phyloP scores from a whole-genome alignment of 2,888 invertebrate genomes.

The Syrphus vitripennis region DNA sequence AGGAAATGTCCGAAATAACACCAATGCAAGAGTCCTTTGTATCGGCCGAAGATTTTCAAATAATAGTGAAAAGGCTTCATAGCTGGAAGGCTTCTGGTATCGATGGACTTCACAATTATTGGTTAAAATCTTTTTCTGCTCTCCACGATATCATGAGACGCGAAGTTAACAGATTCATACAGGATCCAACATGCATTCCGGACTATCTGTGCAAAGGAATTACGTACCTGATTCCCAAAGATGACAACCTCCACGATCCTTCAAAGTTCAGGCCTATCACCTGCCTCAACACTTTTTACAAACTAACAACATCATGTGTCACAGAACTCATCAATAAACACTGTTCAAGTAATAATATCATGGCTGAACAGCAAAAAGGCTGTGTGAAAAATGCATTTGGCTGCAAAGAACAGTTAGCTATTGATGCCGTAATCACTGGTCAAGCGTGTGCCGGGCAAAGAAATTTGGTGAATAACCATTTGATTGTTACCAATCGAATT shows the following conservation, averaged over 20 bases:
- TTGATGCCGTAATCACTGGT: no score
- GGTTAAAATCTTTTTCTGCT: neutral
- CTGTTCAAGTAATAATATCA: neutral
- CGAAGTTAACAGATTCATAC: neutral
- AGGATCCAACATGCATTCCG: neutral
- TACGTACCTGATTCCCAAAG: neutral
- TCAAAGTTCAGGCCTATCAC: neutral
- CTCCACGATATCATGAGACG: neutral
- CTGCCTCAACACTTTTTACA: neutral
- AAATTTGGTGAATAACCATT: no score
- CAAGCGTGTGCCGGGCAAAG: no score
- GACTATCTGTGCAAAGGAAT: neutral
- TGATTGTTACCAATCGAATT: no score
- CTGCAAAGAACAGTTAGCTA: no score
- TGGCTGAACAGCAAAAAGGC: neutral
- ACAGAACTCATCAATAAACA: neutral
- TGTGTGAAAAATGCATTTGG: no score
- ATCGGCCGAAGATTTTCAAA: neutral
- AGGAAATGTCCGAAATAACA: neutral
- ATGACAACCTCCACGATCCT: neutral
- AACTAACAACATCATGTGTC: neutral
- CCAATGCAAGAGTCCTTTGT: no score
- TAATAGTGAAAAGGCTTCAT: neutral
- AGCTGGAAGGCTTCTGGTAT: constrained; percentile 2
- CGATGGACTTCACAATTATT: neutral